Evolutionary conservation across 1,140 invertebrate genomes (phyloP).

Genomic region (Brachionus rubens): DNA sequence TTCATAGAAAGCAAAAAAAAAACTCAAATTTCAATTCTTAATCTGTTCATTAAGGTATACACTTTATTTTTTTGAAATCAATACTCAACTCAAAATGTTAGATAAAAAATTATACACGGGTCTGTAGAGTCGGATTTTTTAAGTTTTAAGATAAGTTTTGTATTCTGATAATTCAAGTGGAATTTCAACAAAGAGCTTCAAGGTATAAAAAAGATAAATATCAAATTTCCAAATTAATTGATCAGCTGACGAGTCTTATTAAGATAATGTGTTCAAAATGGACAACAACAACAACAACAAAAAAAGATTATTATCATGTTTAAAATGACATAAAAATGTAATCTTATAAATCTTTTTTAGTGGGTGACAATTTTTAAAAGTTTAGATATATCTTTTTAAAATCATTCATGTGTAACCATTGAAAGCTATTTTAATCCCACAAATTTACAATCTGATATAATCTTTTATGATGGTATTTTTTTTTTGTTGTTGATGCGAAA

Average conservation of each 20-base stretch:
- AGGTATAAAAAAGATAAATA: constrained; percentile 20
- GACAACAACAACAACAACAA: not conserved
- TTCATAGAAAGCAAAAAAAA: not conserved
- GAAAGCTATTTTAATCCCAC: constrained; percentile 34
- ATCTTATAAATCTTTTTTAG: constrained; percentile 27
- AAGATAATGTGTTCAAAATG: no score
- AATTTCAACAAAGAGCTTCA: constrained; percentile 4
- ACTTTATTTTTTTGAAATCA: not conserved
- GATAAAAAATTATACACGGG: constrained; percentile 17
- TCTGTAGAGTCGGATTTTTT: not conserved
- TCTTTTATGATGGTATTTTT: constrained; percentile 3
- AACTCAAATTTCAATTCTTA: not conserved
- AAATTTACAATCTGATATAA: constrained; percentile 40
- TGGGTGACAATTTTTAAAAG: constrained; percentile 7
- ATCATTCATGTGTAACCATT: constrained; percentile 24
- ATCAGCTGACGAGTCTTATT: no score
- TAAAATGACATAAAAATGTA: constrained; percentile 25
- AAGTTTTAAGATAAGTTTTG: not conserved
- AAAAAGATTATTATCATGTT: not conserved
- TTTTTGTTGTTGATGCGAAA: no score
- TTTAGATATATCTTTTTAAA: constrained; percentile 3
- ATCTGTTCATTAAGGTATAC: constrained; percentile 34
- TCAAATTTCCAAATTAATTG: constrained; percentile 27
- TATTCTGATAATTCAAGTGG: constrained; percentile 12
- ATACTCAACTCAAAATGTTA: not conserved